Percentiles rank a stretch among this genome's conserved stretches.
phyloP scores from a whole-genome alignment of 2,888 invertebrate species.

The Metellina segmentata region DNA sequence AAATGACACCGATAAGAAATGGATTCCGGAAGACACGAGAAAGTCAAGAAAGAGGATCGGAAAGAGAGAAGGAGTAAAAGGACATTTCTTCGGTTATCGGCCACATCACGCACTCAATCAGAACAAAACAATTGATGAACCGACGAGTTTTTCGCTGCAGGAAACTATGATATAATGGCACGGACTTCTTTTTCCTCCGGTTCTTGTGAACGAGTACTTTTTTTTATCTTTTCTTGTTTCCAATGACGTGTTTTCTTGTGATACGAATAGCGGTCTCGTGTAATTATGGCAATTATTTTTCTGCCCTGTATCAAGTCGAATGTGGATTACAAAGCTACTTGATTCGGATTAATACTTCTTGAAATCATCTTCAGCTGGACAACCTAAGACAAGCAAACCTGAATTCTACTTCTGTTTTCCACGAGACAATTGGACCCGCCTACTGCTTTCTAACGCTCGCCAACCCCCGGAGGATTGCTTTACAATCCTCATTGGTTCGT shows the following conservation, averaged over 20 bases:
- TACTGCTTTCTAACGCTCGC: too few relatives aligned
- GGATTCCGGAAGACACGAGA: neutral
- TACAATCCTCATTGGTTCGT: too few relatives aligned
- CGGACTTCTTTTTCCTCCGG: neutral
- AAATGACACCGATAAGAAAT: too few relatives aligned
- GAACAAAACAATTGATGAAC: constrained; percentile 5
- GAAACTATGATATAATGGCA: neutral
- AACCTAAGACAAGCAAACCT: too few relatives aligned
- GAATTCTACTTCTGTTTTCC: too few relatives aligned
- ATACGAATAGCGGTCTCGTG: neutral
- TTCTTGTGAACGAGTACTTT: neutral
- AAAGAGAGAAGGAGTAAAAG: neutral
- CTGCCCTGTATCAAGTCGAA: neutral
- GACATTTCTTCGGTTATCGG: neutral
- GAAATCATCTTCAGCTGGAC: too few relatives aligned
- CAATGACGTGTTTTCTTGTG: neutral
- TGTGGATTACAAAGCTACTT: too few relatives aligned
- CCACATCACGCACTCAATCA: constrained; percentile 13
- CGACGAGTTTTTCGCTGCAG: neutral
- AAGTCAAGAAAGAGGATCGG: neutral
- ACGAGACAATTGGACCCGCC: too few relatives aligned
- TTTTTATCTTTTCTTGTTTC: neutral
- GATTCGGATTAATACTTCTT: too few relatives aligned
- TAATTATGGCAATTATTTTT: neutral
- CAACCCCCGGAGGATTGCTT: too few relatives aligned